Conservation (phyloP, 2,797 vertebrate genomes). For the Enoplosus armatus region DNA sequence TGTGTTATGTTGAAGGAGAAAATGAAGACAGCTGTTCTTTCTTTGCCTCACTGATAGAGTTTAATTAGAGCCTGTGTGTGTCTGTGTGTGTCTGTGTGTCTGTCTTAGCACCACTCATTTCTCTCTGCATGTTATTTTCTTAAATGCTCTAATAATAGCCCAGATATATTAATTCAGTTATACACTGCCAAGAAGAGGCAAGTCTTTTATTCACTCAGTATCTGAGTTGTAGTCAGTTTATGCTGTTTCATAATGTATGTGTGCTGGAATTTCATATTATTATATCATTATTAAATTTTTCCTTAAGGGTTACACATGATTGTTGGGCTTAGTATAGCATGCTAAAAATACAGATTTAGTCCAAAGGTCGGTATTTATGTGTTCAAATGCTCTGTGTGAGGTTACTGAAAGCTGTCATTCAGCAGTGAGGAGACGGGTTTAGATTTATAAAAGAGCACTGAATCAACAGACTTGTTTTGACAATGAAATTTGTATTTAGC, state of each 20-base stretch:
- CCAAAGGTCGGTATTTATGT: background rate
- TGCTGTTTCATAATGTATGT: slow-evolving; percentile 10
- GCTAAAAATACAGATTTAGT: background rate
- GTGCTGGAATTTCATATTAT: slow-evolving; percentile 19
- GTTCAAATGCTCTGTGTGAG: background rate
- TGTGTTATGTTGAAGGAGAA: slow-evolving; percentile 63
- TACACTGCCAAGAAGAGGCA: slow-evolving; percentile 36
- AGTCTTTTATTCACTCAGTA: slow-evolving; percentile 35
- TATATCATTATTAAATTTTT: no score
- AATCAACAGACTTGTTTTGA: slow-evolving; percentile 44
- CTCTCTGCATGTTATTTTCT: slow-evolving; percentile 59
- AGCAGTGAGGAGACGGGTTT: background rate
- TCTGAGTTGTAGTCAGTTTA: slow-evolving; percentile 12
- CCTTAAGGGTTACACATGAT: background rate
- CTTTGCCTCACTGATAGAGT: slow-evolving; percentile 77
- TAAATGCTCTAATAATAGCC: slow-evolving; percentile 65
- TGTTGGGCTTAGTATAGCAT: background rate
- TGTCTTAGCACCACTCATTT: slow-evolving; percentile 43
- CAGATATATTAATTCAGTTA: slow-evolving; percentile 59
- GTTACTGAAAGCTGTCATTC: slow-evolving; percentile 20
- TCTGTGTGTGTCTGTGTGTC: slow-evolving; percentile 30
- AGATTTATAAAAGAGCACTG: slow-evolving; percentile 13
- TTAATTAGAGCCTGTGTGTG: slow-evolving; percentile 70
- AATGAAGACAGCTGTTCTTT: slow-evolving; percentile 78
- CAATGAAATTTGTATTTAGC: slow-evolving; percentile 22